A percentile compares a stretch with the other conserved stretches of the same genome.
Evolutionary conservation across 2,888 invertebrate species (phyloP).

Genomic region (Tribolium freemani): DNA sequence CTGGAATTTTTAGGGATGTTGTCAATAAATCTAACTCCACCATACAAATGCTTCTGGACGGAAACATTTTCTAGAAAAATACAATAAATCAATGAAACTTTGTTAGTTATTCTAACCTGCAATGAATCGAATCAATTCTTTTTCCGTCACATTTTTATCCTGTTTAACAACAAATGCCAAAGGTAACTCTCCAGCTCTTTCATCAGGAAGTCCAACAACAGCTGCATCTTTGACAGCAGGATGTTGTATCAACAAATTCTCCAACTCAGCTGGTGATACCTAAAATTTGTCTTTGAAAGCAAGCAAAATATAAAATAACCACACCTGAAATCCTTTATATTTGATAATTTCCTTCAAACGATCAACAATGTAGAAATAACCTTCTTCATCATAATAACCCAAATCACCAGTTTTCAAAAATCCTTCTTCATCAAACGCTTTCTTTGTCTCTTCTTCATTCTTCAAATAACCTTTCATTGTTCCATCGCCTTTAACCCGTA

Average conservation of each 20-base stretch:
- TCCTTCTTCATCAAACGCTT: slow-evolving; percentile 79
- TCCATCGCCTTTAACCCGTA: slow-evolving; percentile 83
- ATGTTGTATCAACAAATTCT: slow-evolving; percentile 82
- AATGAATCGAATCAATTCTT: slow-evolving; percentile 66
- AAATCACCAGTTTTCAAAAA: slow-evolving; percentile 87
- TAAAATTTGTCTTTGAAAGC: slow-evolving; percentile 53
- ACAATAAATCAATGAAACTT: neutral
- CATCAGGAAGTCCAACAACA: slow-evolving; percentile 82
- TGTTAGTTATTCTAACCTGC: slow-evolving; percentile 59
- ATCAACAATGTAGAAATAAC: slow-evolving; percentile 86
- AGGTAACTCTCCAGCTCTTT: slow-evolving; percentile 82
- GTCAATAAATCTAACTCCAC: slow-evolving; percentile 71
- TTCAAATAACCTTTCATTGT: slow-evolving; percentile 81
- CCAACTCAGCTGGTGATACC: slow-evolving; percentile 89
- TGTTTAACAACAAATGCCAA: slow-evolving; percentile 80
- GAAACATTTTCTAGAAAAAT: slow-evolving; percentile 72
- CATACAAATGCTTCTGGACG: slow-evolving; percentile 80
- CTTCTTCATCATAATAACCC: slow-evolving; percentile 84
- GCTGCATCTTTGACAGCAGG: slow-evolving; percentile 83
- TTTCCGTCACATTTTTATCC: slow-evolving; percentile 68
- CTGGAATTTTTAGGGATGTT: slow-evolving; percentile 69
- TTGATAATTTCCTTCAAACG: slow-evolving; percentile 92
- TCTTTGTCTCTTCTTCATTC: slow-evolving; percentile 75
- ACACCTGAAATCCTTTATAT: slow-evolving; percentile 85
- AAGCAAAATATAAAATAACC: neutral